These are phyloP conservation scores for Candoia aspera DNA, from an alignment of 2,113 vertebrate genomes.

Conservation along the genomic window DNA sequence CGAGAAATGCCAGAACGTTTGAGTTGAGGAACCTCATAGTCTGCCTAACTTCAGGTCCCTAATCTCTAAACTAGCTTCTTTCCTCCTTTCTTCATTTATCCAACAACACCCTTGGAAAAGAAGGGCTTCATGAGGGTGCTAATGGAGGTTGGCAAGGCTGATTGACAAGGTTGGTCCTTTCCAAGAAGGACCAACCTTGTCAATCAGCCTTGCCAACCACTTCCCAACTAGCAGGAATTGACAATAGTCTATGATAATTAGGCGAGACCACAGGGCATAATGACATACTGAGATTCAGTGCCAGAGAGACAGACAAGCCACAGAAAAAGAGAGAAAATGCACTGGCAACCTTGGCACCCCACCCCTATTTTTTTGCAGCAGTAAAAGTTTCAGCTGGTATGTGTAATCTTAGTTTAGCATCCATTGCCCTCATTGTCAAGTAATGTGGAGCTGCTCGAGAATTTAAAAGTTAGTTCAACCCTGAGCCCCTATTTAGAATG, in stretches of 20 bases:
- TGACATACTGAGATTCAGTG: neutral
- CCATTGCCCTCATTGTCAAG: neutral
- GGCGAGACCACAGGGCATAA: neutral
- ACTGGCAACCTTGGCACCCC: neutral
- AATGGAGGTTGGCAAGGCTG: neutral
- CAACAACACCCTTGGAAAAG: neutral
- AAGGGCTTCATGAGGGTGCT: neutral
- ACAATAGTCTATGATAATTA: neutral
- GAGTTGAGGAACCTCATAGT: neutral
- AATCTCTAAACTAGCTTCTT: neutral
- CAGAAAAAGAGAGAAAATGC: neutral
- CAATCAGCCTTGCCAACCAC: no score
- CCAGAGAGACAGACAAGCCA: neutral
- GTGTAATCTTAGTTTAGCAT: neutral
- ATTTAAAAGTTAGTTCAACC: neutral
- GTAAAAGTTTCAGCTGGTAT: neutral
- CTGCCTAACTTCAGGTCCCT: neutral
- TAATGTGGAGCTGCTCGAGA: neutral
- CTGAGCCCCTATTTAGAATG: neutral
- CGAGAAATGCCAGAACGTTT: no score
- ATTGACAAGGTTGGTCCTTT: neutral
- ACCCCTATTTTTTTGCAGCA: neutral
- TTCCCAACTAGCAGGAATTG: neutral
- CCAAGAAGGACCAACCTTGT: neutral
- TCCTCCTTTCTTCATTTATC: neutral